Percentiles rank a stretch among this genome's conserved stretches.
Conservation (phyloP, 2,113 vertebrate genomes). For the Microcebus lehilahytsara region DNA sequence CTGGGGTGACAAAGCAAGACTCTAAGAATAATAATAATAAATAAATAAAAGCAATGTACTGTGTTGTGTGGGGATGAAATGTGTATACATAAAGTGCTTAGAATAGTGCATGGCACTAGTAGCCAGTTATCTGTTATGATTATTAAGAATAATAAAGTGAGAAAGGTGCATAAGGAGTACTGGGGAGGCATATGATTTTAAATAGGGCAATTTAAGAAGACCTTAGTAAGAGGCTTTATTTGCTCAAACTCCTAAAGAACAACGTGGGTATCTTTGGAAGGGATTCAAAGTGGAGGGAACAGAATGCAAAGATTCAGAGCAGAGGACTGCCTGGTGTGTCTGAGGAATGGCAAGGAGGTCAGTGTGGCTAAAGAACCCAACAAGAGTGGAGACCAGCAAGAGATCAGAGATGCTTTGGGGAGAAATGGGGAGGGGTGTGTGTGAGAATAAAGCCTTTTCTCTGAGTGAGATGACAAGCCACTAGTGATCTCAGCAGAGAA, state of each 20-base stretch:
- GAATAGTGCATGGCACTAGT: neutral
- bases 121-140: neutral
- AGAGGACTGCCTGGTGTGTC: neutral
- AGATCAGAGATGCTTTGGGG: neutral
- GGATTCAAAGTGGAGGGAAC: neutral
- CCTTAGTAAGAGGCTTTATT: neutral
- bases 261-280: neutral
- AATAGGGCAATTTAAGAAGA: neutral
- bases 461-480: neutral
- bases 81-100: neutral
- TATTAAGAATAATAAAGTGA: neutral
- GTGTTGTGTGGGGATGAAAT: neutral
- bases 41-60: neutral
- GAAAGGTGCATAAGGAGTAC: neutral
- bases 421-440: rapidly evolving
- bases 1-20: too few species aligned
- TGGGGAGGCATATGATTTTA: neutral
- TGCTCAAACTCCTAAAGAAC: neutral
- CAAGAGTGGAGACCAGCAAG: neutral
- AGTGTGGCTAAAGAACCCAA: neutral
- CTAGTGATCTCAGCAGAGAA: neutral
- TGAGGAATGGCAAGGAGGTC: neutral
- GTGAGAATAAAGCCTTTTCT: neutral
- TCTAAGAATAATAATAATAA: too few species aligned
- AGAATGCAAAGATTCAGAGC: neutral